These are phyloP conservation scores for Wasmannia auropunctata DNA, from an alignment of 1,140 invertebrate genomes.

Conservation along the genomic window DNA sequence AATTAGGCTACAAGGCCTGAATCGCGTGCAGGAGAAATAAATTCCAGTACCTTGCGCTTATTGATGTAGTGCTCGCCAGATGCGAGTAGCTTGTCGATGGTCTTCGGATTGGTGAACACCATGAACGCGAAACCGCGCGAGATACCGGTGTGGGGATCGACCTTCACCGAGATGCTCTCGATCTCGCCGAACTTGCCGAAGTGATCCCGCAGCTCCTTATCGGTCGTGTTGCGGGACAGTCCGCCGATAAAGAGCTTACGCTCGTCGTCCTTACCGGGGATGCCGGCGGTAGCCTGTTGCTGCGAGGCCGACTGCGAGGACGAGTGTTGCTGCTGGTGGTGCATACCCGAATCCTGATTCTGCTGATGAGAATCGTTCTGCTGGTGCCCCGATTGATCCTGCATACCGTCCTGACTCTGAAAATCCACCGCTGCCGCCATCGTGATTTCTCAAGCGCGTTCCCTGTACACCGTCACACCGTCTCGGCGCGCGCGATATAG, in stretches of 20 bases:
- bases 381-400: neutral
- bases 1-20: neutral
- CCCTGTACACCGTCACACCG: neutral
- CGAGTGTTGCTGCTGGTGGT: slow-evolving; percentile 48
- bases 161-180: slow-evolving; percentile 88
- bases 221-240: slow-evolving; percentile 84
- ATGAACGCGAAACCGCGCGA: slow-evolving; percentile 90
- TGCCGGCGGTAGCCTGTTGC: slow-evolving; percentile 83
- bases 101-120: slow-evolving; percentile 87
- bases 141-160: slow-evolving; percentile 88
- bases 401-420: neutral
- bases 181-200: slow-evolving; percentile 89
- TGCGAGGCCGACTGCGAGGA: slow-evolving; percentile 45
- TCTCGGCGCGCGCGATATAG: neutral
- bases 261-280: slow-evolving; percentile 85
- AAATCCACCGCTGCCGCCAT: slow-evolving; percentile 10
- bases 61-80: slow-evolving; percentile 87
- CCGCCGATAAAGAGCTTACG: slow-evolving; percentile 86
- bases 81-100: slow-evolving; percentile 87
- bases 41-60: slow-evolving; percentile 86
- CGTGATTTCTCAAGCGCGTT: neutral
- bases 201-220: slow-evolving; percentile 87
- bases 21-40: neutral
- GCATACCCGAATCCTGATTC: slow-evolving; percentile 68
- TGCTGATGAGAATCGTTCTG: slow-evolving; percentile 34